Evolutionary conservation across 2,113 vertebrate genomes (phyloP).

Genomic region (Poeciliopsis occidentalis): DNA sequence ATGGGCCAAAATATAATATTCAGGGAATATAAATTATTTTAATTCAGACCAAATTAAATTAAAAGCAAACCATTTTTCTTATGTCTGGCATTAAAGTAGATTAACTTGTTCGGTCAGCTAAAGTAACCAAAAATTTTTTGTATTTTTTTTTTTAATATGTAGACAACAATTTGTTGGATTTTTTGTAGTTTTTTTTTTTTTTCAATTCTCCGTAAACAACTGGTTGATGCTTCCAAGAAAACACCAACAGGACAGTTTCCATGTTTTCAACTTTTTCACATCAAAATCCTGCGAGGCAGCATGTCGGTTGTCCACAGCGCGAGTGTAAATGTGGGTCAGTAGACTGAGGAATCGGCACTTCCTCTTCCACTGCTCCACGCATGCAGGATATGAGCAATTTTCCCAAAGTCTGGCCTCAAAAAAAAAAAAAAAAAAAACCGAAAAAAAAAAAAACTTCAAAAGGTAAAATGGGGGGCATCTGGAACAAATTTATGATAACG

Average conservation of each 20-base stretch:
- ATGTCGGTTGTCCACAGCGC: background rate
- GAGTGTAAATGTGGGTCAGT: conserved; percentile 70
- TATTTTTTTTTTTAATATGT: no score
- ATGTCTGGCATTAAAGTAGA: no score
- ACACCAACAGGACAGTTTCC: background rate
- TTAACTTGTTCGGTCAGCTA: no score
- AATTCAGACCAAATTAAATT: no score
- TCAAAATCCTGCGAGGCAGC: conserved; percentile 4
- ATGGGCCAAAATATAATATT: no score
- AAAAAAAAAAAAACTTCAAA: conserved; percentile 34
- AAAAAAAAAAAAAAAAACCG: conserved; percentile 25
- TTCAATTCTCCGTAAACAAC: background rate
- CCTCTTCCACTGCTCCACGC: conserved; percentile 62
- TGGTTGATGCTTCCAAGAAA: background rate
- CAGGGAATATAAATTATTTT: no score
- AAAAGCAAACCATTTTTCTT: no score
- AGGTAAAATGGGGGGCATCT: conserved; percentile 45
- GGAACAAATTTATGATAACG: conserved; percentile 14
- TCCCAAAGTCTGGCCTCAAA: conserved; percentile 44
- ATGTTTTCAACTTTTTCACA: background rate
- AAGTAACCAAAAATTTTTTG: no score
- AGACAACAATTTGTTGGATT: no score
- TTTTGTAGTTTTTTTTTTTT: no score
- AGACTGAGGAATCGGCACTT: conserved; percentile 66
- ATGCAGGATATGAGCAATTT: conserved; percentile 77